Evolutionary conservation across 2,113 vertebrate species (phyloP).

Genomic region (Amblyornis subalaris): DNA sequence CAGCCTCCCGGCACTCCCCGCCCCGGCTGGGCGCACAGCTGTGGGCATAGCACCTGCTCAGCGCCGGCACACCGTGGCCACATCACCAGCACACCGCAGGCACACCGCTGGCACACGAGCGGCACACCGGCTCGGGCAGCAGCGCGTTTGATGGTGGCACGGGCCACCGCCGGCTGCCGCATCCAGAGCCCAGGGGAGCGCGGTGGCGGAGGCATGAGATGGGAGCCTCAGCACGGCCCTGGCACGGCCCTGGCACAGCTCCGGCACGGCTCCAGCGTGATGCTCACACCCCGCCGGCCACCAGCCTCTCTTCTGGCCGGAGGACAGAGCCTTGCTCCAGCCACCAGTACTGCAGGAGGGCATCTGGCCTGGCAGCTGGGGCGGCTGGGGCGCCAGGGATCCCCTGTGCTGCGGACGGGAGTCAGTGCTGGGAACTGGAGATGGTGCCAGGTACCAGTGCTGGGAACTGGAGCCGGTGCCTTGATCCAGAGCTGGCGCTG

Average conservation of each 20-base stretch:
- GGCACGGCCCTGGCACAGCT: not conserved
- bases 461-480: not conserved
- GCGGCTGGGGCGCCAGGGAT: not conserved
- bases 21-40: not conserved
- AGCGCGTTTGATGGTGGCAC: not conserved
- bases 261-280: not conserved
- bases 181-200: not conserved
- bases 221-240: not conserved
- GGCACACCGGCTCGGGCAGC: not conserved
- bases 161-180: not conserved
- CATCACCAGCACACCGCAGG: not conserved
- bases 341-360: not conserved
- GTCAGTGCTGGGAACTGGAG: not conserved
- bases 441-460: not conserved
- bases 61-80: not conserved
- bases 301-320: not conserved
- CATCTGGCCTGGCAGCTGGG: not conserved
- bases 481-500: fast-evolving
- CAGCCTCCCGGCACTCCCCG: not conserved
- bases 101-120: not conserved
- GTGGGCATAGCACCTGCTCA: not conserved
- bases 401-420: not conserved
- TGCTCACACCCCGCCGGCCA: not conserved
- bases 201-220: not conserved
- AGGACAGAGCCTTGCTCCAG: not conserved